These are phyloP conservation scores for Acanthopagrus latus DNA, from an alignment of 2,797 vertebrate genomes.

Conservation along the genomic window DNA sequence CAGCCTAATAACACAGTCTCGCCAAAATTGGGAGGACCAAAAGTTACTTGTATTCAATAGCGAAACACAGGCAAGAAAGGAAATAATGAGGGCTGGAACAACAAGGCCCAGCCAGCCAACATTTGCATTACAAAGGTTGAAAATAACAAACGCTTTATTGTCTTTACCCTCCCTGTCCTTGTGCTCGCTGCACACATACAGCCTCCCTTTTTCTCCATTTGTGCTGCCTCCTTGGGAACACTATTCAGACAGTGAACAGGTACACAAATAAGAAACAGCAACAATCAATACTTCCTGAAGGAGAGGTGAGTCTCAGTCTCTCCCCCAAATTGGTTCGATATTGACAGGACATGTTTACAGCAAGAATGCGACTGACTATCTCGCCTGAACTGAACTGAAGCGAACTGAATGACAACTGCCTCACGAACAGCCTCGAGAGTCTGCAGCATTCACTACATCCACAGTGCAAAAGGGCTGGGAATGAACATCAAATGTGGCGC, in stretches of 20 bases:
- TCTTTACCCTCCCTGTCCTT: constrained; percentile 27
- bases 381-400: background rate
- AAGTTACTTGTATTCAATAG: background rate
- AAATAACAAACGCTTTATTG: constrained; percentile 21
- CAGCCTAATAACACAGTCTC: constrained; percentile 4
- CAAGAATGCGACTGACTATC: constrained; percentile 25
- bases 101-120: background rate
- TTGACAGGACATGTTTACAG: constrained; percentile 52
- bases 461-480: background rate
- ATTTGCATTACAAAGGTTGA: constrained; percentile 51
- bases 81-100: background rate
- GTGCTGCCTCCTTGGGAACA: constrained; percentile 31
- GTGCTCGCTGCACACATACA: background rate
- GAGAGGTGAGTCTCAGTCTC: constrained; percentile 55
- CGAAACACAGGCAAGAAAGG: background rate
- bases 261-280: constrained; percentile 61
- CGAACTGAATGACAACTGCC: background rate
- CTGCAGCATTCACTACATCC: background rate
- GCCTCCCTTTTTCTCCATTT: background rate
- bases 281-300: constrained; percentile 68
- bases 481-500: background rate
- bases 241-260: constrained; percentile 43
- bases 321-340: constrained; percentile 58
- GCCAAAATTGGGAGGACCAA: background rate
- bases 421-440: background rate